Evolutionary conservation across 2,113 vertebrate genomes (phyloP), one percentile per base, ranked within the genome.

Genomic region (Leptobrachium leishanense): DNA sequence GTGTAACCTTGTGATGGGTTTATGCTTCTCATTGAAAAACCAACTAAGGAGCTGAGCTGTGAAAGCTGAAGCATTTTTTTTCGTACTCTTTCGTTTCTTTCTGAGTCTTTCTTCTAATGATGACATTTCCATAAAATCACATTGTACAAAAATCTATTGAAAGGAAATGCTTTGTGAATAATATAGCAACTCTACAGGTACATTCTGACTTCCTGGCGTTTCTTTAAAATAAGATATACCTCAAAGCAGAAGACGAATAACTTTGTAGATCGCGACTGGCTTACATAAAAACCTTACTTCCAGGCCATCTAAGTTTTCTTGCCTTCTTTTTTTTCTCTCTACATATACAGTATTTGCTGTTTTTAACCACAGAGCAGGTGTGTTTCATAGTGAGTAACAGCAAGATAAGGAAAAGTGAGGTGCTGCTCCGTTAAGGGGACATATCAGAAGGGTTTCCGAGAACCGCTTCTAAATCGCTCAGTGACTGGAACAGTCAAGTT

Each of bases 131-230:
- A 46, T 20, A 53, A 72, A 53, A 64, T n/a, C 12, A 63, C 55
- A 5, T 74, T 39, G 20, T 20, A 54, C 13, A 13, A 39, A 64
- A 50, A 50, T 54, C 3, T 53, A 65, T 64, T 72, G 69, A 72
- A 72, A 79, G 77, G 77, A 79, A 79, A 72, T 79, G 77, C 59
- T 72, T 46, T 72, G 69, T 72, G 77, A 71, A 72, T 72, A 79
- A 79, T 79, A 79, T 20, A 53, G 77, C 57, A 72, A 72, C 77
- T 59, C 68, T 42, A 70, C 77, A 79, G 77, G 77, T 79, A 72
- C 59, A 50, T 20, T 50, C 55, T 55, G 68, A n/a, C 41, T 79
- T 79, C 76, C 77, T 72, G 77, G 44, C 46, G 55, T 55, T 72
- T 65, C 44, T 53, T 54, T 20, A n/a, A 72, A 72, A 20, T 62